Evolutionary conservation across 2,113 vertebrate species (phyloP).

Genomic region (Euleptes europaea): DNA sequence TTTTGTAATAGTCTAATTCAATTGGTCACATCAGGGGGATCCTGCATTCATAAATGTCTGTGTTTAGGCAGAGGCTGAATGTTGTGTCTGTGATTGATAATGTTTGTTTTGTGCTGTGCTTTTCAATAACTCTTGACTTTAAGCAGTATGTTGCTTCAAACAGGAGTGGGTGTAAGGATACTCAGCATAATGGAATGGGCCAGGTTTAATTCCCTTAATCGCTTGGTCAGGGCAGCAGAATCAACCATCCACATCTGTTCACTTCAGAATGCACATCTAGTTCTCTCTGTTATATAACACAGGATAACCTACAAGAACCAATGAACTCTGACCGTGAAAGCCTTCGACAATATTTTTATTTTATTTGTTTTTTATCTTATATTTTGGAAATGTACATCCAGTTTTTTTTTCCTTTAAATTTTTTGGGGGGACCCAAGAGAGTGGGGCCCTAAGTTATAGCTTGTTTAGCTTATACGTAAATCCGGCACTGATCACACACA

Average conservation of each 20-base stretch:
- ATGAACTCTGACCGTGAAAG: no score
- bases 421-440: no score
- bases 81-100: slow-evolving; percentile 71
- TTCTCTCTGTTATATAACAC: slow-evolving; percentile 60
- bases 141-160: slow-evolving; percentile 63
- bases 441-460: no score
- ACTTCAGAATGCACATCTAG: slow-evolving; percentile 49
- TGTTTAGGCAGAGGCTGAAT: slow-evolving; percentile 66
- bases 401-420: no score
- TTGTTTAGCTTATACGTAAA: no score
- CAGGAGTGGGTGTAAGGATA: slow-evolving; percentile 70
- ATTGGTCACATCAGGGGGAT: slow-evolving; percentile 45
- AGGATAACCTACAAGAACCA: no score
- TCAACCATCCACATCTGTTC: slow-evolving; percentile 81
- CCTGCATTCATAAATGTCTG: slow-evolving; percentile 48
- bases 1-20: slow-evolving; percentile 59
- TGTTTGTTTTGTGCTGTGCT: slow-evolving; percentile 68
- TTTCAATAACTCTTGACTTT: slow-evolving; percentile 69
- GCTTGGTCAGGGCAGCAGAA: slow-evolving; percentile 76
- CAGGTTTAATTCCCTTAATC: slow-evolving; percentile 82
- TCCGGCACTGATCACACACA: no score
- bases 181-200: slow-evolving; percentile 76
- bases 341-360: no score
- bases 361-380: no score
- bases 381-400: no score